A percentile compares a stretch with the other conserved stretches of the same genome.
Conservation (phyloP, 2,797 vertebrate species). For the Acanthornis magna region DNA sequence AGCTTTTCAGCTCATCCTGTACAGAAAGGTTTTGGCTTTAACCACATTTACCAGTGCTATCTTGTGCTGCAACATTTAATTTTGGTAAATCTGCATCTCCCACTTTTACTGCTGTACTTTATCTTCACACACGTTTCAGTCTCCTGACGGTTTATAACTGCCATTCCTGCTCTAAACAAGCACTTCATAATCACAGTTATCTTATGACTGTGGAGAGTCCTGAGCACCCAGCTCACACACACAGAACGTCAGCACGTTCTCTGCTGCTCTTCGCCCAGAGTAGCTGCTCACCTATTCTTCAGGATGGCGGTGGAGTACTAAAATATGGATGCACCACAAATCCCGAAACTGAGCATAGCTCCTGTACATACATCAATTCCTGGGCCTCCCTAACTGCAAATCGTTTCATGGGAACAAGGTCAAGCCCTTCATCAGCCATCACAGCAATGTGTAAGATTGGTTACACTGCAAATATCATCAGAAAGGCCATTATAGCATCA, state of each 20-base stretch:
- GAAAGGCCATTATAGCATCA: not conserved
- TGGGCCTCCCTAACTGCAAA: not conserved
- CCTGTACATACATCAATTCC: not conserved
- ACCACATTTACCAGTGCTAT: not conserved
- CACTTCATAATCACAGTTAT: not conserved
- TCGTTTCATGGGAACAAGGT: not conserved
- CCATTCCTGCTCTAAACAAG: not conserved
- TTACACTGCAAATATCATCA: not conserved
- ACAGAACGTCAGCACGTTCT: not conserved
- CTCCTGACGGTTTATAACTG: not conserved
- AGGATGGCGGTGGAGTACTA: not conserved
- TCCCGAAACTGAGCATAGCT: not conserved
- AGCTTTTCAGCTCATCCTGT: not conserved
- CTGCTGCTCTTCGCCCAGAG: not conserved
- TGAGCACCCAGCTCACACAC: not conserved
- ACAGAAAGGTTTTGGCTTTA: not conserved
- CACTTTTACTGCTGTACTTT: not conserved
- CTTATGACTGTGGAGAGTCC: not conserved
- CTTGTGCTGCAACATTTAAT: not conserved
- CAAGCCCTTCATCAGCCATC: not conserved
- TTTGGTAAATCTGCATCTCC: not conserved
- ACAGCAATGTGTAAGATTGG: fast-evolving
- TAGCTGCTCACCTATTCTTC: not conserved
- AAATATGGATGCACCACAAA: not conserved
- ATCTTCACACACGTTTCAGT: not conserved